These are phyloP conservation scores for Cryptophagus acutangulus DNA, from an alignment of 2,888 invertebrate species.

Conservation along the genomic window DNA sequence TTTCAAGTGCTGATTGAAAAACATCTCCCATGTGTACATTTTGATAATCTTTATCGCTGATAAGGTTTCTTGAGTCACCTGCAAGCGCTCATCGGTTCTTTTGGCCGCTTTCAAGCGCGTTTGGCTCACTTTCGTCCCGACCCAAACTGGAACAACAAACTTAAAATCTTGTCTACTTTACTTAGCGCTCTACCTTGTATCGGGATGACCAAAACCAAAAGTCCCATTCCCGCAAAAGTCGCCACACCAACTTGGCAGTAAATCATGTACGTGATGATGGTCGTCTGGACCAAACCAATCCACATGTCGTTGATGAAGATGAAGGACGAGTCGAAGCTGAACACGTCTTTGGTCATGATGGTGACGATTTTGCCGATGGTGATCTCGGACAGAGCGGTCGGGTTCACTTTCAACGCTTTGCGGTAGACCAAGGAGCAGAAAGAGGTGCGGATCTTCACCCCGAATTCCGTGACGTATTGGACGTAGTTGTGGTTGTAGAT, in stretches of 20 bases:
- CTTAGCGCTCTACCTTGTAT: conserved; percentile 49
- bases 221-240: conserved; percentile 52
- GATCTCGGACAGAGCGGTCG: conserved; percentile 61
- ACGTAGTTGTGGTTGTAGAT: conserved; percentile 71
- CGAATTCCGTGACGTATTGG: conserved; percentile 63
- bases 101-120: conserved; percentile 26
- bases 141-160: conserved; percentile 27
- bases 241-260: conserved; percentile 54
- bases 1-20: conserved; percentile 30
- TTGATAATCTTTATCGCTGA: conserved; percentile 34
- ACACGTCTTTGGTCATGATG: conserved; percentile 87
- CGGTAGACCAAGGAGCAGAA: conserved; percentile 77
- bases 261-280: conserved; percentile 75
- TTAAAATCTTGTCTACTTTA: conserved; percentile 20
- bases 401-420: conserved; percentile 50
- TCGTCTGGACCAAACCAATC: conserved; percentile 81
- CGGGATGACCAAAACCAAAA: conserved; percentile 48
- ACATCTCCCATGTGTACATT: conserved; percentile 36
- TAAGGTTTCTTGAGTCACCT: conserved; percentile 31
- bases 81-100: conserved; percentile 30
- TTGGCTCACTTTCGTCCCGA: conserved; percentile 21
- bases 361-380: conserved; percentile 74
- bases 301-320: conserved; percentile 87
- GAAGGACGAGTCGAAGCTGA: conserved; percentile 80
- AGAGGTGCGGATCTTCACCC: conserved; percentile 73